phyloP scores from a whole-genome alignment of 2,888 invertebrate genomes.

The Drosophila borborema region DNA sequence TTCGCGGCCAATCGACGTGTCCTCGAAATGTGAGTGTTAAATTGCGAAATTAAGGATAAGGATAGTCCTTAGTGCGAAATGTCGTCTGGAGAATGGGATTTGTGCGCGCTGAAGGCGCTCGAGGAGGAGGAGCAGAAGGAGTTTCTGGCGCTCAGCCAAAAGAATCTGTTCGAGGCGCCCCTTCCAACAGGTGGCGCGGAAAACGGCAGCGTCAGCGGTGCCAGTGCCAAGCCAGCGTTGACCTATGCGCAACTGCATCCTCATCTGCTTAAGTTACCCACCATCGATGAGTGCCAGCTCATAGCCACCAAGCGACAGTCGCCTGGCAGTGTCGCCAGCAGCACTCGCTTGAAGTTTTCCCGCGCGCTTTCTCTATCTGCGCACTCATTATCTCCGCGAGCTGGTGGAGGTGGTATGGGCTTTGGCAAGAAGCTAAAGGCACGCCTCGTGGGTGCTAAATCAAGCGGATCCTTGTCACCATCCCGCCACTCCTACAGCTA shows the following conservation, averaged over 20 bases:
- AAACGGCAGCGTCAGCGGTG: constrained; percentile 16
- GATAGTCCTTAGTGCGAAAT: constrained; percentile 56
- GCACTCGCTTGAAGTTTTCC: constrained; percentile 73
- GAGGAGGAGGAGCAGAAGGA: constrained; percentile 85
- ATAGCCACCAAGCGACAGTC: constrained; percentile 67
- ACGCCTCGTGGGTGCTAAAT: constrained; percentile 69
- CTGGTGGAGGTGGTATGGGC: constrained; percentile 37
- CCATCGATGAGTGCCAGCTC: constrained; percentile 82
- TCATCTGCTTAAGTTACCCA: constrained; percentile 82
- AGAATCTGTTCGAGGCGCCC: constrained; percentile 80
- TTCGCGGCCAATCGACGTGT: constrained; percentile 9
- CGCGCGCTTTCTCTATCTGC: constrained; percentile 82
- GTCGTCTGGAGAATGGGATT: constrained; percentile 85
- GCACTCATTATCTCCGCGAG: constrained; percentile 74
- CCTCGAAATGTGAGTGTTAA: constrained; percentile 42
- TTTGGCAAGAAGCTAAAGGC: constrained; percentile 74
- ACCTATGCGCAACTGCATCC: constrained; percentile 81
- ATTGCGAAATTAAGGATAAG: constrained; percentile 31
- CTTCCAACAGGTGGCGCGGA: constrained; percentile 54
- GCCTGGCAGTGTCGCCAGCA: constrained; percentile 43
- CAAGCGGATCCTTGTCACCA: constrained; percentile 78
- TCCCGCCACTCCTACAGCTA: constrained; percentile 74
- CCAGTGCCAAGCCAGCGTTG: constrained; percentile 42
- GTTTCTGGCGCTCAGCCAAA: constrained; percentile 83
- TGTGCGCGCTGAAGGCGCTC: constrained; percentile 85